Evolutionary conservation across 2,888 invertebrate genomes (phyloP), one percentile per base, ranked within the genome.

Genomic region (Melolontha melolontha): DNA sequence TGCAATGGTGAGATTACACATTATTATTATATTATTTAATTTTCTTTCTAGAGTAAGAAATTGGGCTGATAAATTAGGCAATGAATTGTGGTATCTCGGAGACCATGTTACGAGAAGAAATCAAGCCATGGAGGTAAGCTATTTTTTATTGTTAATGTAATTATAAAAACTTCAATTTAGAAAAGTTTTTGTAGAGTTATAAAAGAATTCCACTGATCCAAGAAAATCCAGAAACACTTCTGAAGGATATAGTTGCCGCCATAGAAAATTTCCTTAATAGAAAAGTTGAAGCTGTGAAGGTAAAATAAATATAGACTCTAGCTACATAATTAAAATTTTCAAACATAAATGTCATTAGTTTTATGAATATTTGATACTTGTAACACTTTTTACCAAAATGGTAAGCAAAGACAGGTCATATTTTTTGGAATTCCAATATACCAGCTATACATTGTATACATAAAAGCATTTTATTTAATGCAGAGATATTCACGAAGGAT

Each of bases 221-320:
- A 44, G 88, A 92, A 79, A 92, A 93, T 81, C 94, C 96, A 5
- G 88, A 88, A 75, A 88, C 90, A 77, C 85, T 96, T 79, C 91
- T 95, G 34, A 90, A 91, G 76, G 92, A 93, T 72, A 94, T 96
- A 86, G 91, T 93, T 8, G 90, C 91, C 73, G 92, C 94, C 76
- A 92, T 97, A 68, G 91, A 92, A 78, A 90, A 89, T 64, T 95
- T 96, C 92, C 92, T 95, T 91, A 92, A 92, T 73, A 88, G 92
- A 47, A 95, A 95, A 86, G 92, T 94, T 71, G 92, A 93, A 74
- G 95, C 96, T 8, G 93, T 96, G 34, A 89, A 90, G 85, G 92
- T 92, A 84, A 82, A 10, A 6, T 34, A 34, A 34, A 34, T 34
- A 34, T 34, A 6, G 6, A 34, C 22, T 22, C 4, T 22, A 22